A percentile compares a stretch with the other conserved stretches of the same genome.
These are phyloP conservation scores for Rhamphomyia laevipes DNA, from an alignment of 2,888 invertebrate genomes.

Conservation along the genomic window DNA sequence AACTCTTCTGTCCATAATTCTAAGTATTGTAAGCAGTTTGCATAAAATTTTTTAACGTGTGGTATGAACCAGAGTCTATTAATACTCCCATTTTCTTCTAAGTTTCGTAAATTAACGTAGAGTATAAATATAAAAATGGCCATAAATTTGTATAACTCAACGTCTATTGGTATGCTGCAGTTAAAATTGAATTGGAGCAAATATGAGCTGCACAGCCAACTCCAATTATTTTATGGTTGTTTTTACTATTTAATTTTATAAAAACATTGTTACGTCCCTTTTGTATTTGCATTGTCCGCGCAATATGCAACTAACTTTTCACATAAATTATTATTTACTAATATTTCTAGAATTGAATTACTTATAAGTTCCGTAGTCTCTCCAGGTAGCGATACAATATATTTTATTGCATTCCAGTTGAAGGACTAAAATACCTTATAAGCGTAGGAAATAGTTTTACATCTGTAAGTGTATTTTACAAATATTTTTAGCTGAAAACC, in stretches of 20 bases:
- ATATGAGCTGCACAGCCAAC: slow-evolving; percentile 10
- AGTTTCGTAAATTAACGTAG: slow-evolving; percentile 7
- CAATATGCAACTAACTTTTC: neutral
- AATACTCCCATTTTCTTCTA: neutral
- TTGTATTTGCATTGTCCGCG: neutral
- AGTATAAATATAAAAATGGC: slow-evolving; percentile 19
- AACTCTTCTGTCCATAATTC: neutral
- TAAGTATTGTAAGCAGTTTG: neutral
- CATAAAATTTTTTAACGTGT: neutral
- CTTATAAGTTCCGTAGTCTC: slow-evolving; percentile 1
- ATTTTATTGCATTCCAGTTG: neutral
- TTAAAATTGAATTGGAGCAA: slow-evolving; percentile 3
- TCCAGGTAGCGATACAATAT: neutral
- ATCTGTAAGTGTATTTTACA: no score
- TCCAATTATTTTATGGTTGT: neutral
- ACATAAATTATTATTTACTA: neutral
- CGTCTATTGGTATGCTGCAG: slow-evolving; percentile 17
- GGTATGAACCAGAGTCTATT: neutral
- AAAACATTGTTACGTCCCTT: neutral
- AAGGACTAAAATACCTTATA: neutral
- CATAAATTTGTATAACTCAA: slow-evolving; percentile 11
- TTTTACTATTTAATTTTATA: neutral
- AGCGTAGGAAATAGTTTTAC: slow-evolving; percentile 3
- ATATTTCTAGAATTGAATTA: neutral
- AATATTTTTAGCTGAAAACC: no score